Base-by-base conservation (phyloP, 2,113 vertebrate genomes). In the Mirounga angustirostris region DNA sequence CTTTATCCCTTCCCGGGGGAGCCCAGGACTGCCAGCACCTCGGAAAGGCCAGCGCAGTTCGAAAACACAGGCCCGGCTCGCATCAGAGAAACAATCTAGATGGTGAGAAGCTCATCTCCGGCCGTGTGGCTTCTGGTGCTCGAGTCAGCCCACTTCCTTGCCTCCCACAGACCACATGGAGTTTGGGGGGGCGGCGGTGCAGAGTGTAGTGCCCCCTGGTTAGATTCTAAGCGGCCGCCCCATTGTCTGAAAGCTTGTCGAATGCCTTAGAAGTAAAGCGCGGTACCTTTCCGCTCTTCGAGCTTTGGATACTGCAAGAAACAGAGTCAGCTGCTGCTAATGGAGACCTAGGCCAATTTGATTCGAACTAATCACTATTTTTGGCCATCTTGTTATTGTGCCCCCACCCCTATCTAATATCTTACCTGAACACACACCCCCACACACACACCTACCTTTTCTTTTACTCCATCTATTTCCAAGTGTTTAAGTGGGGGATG, bases 361-460 rank as follows among this genome's bases (percentile, higher is more conserved):
- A 94, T 28, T 93, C 46, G 43, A 95, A 91, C 85, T 93, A 54
- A 74, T 79, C 59, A 54, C 59, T 86, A 26, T 58, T 91, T 96
- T 74, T 93, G 74, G 7, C 18, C 80, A 74, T 83, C 24, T 90
- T 10, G 0, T 61, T 80, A 46, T 18, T 56, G 28, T 79, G 28
- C 43, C 65, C 59, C 33, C 50, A 85, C 13, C 19, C 14, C n/a
- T 26, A 89, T 78, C 36, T 63, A 91, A 13, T 52, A 89, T 26
- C 50, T 33, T 65, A 67, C 63, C 36, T 94, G 59, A 91, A 96
- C 12, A 73, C 26, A 63, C 30, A 43, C 40, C 52, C 30, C 22
- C 50, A 33, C 50, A n/a, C 74, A 61, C 82, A 58, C 18, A 22
- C 71, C 85, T 56, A 0, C 13, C 24, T 79, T 92, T 65, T 46